Evolutionary conservation across 2,888 invertebrate genomes (phyloP), one percentile per base, ranked within the genome.

Genomic region (Cylloceria caligata): DNA sequence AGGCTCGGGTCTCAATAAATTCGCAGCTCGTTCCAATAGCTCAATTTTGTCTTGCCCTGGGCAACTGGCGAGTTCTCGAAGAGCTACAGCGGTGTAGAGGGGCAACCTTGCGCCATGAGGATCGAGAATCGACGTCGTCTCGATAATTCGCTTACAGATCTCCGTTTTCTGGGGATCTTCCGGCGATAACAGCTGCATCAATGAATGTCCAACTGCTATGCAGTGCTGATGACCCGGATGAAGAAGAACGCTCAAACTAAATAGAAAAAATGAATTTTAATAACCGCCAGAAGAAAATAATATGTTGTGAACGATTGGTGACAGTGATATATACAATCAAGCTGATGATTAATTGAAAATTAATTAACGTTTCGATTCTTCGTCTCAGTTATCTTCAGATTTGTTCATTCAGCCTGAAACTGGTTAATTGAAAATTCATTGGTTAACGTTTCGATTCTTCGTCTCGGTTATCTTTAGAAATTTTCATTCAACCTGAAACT

Each of bases 161-260:
- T 94, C 94, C 1, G 95, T 93, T 92, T 97, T 94, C 69, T 96
- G 91, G 69, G 95, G 93, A 65, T 95, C 95, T 69, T 94, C 94
- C 2, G 94, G 94, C 47, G 95, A 93, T 65, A 94, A 93, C 62
- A 97, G 91, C 90, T 98, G 98, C 69, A 97, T 94, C 36, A 98
- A 93, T 0, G 97, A 96, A 92, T 98, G 98, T 87, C 96, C 96
- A 7, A 97, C 94, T 0, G 96, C 95, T 88, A 97, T 97, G 85
- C 96, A 94, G 87, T 97, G 97, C 90, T 97, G 98, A 93, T 98
- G 98, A 89, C 97, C 96, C 0, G 96, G 96, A 93, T 98, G 97
- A 75, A 98, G 93, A 86, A 97, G 84, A 13, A 89, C 86, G 6
- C 80, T 87, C 13, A 93, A 84, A 45, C 92, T 92, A n/a, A 47